Conservation (phyloP, 2,888 invertebrate species). For the Anthophora plumipes region DNA sequence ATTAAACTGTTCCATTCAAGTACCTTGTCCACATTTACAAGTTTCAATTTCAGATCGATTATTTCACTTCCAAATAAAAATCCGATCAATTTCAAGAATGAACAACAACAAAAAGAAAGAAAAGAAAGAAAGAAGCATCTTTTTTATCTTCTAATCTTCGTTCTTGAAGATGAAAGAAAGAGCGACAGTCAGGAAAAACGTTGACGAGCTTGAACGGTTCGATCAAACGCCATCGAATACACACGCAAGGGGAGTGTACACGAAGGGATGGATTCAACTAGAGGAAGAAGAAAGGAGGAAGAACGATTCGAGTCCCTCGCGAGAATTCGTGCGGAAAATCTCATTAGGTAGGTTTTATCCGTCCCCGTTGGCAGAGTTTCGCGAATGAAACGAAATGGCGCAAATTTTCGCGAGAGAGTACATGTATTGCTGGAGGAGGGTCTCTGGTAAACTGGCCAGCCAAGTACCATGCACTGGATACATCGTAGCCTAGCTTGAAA, state of each 20-base stretch:
- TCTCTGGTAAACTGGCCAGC: conserved; percentile 59
- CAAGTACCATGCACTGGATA: conserved; percentile 54
- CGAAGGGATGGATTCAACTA: not conserved
- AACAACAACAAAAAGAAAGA: no score
- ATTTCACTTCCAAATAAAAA: not conserved
- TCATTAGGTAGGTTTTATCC: conserved; percentile 63
- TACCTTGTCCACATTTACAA: no score
- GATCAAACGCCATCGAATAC: conserved; percentile 19
- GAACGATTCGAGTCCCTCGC: conserved; percentile 40
- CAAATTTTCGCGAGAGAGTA: conserved; percentile 68
- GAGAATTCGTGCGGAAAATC: conserved; percentile 68
- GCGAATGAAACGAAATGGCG: conserved; percentile 75
- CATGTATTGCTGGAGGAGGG: conserved; percentile 42
- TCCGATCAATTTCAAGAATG: not conserved
- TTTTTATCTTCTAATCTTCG: not conserved
- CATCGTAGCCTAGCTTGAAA: conserved; percentile 52
- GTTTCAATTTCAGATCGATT: no score
- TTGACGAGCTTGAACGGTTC: not conserved
- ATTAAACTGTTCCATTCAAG: no score
- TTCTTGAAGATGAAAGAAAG: not conserved
- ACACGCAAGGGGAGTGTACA: not conserved
- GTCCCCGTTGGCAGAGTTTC: conserved; percentile 49
- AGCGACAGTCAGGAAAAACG: not conserved
- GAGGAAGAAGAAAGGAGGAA: not conserved
- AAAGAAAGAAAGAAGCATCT: no score